These are phyloP conservation scores for Myiagra hebetior DNA, from an alignment of 2,113 vertebrate species.

Conservation along the genomic window DNA sequence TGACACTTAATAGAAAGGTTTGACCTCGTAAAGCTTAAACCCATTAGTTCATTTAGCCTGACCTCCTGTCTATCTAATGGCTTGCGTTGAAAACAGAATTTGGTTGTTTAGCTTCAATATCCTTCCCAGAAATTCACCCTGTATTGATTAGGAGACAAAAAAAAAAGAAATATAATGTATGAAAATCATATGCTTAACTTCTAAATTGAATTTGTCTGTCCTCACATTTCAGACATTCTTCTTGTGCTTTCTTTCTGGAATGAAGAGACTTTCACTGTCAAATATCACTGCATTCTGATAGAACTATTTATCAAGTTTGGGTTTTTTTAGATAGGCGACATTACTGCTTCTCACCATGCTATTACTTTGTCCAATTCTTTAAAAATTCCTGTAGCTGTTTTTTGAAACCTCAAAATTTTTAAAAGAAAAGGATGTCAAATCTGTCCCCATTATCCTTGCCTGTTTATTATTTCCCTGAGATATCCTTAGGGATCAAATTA, in stretches of 20 bases:
- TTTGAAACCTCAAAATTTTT: background rate
- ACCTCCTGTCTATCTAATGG: background rate
- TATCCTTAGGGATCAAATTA: background rate
- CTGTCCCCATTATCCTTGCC: background rate
- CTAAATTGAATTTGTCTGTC: background rate
- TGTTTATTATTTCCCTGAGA: background rate
- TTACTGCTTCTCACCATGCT: background rate
- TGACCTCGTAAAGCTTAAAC: background rate
- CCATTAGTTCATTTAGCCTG: conserved; percentile 6
- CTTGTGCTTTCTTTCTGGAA: background rate
- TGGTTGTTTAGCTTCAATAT: background rate
- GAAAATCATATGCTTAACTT: background rate
- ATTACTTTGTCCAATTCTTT: background rate
- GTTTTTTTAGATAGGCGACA: background rate
- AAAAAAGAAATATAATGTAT: background rate
- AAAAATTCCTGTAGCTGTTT: background rate
- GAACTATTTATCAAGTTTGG: background rate
- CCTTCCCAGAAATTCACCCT: background rate
- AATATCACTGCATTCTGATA: background rate
- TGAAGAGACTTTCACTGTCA: background rate
- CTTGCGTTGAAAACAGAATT: background rate
- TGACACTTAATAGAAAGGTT: conserved; percentile 6
- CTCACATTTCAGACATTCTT: background rate
- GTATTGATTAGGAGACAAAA: background rate
- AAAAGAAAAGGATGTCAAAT: background rate